These are phyloP conservation scores for Mesorhabditis sp. DNA, from an alignment of 2,888 invertebrate species.

Conservation along the genomic window DNA sequence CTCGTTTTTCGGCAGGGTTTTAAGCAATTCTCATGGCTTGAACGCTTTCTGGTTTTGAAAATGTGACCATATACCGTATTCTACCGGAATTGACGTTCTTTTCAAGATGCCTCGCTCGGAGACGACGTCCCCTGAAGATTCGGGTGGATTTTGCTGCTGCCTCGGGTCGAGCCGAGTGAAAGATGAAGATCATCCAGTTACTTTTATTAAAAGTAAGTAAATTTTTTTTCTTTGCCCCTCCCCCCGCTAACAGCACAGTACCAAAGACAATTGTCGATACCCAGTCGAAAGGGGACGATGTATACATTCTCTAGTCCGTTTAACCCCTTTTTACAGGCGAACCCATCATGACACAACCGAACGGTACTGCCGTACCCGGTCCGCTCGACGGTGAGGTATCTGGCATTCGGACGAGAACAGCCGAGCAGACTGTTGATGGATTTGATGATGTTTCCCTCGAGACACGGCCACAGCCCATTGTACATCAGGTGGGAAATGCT, in stretches of 20 bases:
- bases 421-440: slow-evolving; percentile 1
- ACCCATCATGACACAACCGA: background rate
- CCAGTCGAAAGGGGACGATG: too few relatives aligned
- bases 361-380: background rate
- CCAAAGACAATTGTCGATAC: background rate
- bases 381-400: background rate
- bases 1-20: too few relatives aligned
- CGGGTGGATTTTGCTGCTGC: background rate
- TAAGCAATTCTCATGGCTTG: too few relatives aligned
- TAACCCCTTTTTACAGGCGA: background rate
- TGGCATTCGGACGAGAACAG: background rate
- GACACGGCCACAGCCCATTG: background rate
- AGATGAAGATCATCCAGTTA: background rate
- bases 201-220: background rate
- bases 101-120: background rate
- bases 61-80: too few relatives aligned
- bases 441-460: background rate
- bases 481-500: background rate
- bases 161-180: background rate
- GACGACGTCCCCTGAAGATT: background rate
- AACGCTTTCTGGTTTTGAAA: too few relatives aligned
- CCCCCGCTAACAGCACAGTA: background rate
- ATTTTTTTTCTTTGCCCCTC: background rate
- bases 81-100: background rate
- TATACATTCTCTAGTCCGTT: too few relatives aligned